Base-by-base conservation (phyloP, 2,113 vertebrate genomes). In the Lepidothrix coronata region DNA sequence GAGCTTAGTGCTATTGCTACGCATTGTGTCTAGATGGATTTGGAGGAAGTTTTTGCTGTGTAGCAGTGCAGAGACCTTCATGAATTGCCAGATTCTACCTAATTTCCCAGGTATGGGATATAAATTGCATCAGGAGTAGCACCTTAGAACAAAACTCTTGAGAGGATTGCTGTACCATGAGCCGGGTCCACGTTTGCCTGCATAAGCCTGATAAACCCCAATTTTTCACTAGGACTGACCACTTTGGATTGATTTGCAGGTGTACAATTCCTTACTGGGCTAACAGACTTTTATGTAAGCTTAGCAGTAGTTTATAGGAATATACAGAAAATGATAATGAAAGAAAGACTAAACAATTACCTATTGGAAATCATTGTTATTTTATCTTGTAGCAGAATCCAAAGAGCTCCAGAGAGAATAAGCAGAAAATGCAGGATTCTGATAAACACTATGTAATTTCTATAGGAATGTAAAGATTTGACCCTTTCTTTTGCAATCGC, bases 401-500 rank as follows among this genome's bases (percentile, higher is more conserved):
- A 58, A 91, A 75, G 62, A 30, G 12, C 20, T 63, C 76, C n/a
- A 49, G 59, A 52, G 79, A 90, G 54, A 76, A 86, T 62, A 80
- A 84, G 61, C 67, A 85, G 85, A 74, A 91, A 62, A 90, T 66
- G 44, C 20, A 39, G 49, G 67, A 41, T 81, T 91, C 62, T 80
- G 77, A 79, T 93, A 88, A 89, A 87, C n/a, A 59, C 20, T 3
- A 0, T 85, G 35, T 86, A 10, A 30, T 88, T 94, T 85, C 55
- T 74, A 17, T 77, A 75, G 24, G 57, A 75, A 55, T 61, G 62
- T 89, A 83, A 91, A 66, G 51, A 67, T 93, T 66, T 84, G 74
- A 71, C 58, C 68, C 46, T 96, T 92, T 86, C 21, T 49, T 95
- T 95, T 81, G n/a, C 44, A 75, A 21, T 66, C 25, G 33, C n/a